These are phyloP conservation scores for Pachycephus smyrnensis DNA, from an alignment of 2,888 invertebrate genomes.

Conservation along the genomic window DNA sequence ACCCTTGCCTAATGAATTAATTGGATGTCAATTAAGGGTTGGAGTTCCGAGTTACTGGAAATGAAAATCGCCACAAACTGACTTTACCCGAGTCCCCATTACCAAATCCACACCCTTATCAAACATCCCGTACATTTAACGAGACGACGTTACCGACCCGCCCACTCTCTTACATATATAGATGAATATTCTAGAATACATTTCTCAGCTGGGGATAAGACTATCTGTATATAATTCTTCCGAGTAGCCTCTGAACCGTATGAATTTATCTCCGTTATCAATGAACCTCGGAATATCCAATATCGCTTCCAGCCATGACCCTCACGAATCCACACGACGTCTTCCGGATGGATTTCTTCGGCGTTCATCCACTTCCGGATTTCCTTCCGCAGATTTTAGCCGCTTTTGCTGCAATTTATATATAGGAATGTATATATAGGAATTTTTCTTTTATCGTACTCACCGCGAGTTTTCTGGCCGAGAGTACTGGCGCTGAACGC, in stretches of 20 bases:
- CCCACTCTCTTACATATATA: neutral
- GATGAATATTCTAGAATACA: neutral
- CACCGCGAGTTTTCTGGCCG: conserved; percentile 56
- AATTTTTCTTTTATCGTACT: conserved; percentile 15
- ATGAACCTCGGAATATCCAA: neutral
- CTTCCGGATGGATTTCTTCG: neutral
- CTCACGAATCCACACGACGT: neutral
- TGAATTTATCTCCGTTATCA: neutral
- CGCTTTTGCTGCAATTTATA: neutral
- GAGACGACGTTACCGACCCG: neutral
- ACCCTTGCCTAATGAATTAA: neutral
- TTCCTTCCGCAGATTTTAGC: neutral
- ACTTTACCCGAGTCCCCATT: neutral
- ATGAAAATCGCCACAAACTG: neutral
- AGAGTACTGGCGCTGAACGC: conserved; percentile 60
- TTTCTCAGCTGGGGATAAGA: neutral
- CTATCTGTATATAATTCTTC: neutral
- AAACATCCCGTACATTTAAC: neutral
- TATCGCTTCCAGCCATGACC: neutral
- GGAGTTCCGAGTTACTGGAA: neutral
- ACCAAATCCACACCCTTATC: neutral
- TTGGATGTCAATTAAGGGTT: neutral
- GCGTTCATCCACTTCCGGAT: neutral
- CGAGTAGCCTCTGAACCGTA: neutral
- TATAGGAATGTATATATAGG: neutral